Evolutionary conservation across 2,797 vertebrate genomes (phyloP), one percentile per base, ranked within the genome.

Genomic region (Mus minutoides): DNA sequence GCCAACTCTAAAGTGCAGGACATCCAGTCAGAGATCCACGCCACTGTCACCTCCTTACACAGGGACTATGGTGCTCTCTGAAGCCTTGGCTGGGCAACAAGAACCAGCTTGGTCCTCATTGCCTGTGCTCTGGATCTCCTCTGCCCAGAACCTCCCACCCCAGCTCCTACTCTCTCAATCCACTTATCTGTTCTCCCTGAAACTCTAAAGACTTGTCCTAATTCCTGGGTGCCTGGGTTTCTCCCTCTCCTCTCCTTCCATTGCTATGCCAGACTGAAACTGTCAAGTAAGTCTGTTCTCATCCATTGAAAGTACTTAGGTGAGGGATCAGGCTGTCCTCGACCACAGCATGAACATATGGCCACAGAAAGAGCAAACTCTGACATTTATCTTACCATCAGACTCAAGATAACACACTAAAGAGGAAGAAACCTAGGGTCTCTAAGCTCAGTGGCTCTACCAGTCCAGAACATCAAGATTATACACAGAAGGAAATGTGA

Each of bases 401-500:
- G 37, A 14, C 60, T 76, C 19, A 40, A 17, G 21, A 71, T 22
- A 94, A 58, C 31, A 64, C 60, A 54, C 37, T 17, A 6, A 49
- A 43, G 22, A 16, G 22, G 2, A 9, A 49, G 29, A 90, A 40
- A 54, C 60, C 24, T 69, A 0, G 26, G 56, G 67, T 37, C 31
- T 49, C 86, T 7, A 31, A 7, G 54, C 34, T 58, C 73, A 10
- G 52, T 22, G 16, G 11, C 37, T 46, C 58, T 11, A 31, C 52
- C 9, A 29, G 19, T 71, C 3, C 3, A 49, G 43, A n/a, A 24
- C 4, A 10, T 34, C n/a, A 46, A 58, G 69, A 86, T 75, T 69
- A 62, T 6, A 11, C 56, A 52, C 0, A 0, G 43, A 60, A 34
- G 58, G 26, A 16, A 12, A 62, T 5, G 37, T 29, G 16, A 58